Evolutionary conservation across 2,113 vertebrate genomes (phyloP).

Genomic region (Eira barbara): DNA sequence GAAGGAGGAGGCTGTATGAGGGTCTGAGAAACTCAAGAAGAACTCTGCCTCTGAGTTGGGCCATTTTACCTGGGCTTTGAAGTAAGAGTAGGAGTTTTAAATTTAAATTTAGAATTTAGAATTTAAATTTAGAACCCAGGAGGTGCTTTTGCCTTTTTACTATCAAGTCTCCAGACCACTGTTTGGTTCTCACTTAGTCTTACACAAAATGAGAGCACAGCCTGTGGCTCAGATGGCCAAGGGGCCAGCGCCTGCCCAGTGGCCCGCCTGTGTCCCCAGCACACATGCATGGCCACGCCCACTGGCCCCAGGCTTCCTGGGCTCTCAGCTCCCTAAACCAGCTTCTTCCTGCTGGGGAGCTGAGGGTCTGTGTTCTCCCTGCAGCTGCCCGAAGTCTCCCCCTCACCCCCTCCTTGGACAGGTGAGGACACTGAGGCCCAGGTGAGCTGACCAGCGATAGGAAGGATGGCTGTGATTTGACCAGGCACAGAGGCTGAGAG

Average conservation of each 20-base stretch:
- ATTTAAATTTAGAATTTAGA: neutral
- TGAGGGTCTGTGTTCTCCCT: neutral
- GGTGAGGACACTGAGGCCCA: neutral
- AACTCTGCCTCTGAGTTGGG: neutral
- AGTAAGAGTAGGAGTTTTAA: neutral
- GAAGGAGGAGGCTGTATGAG: neutral
- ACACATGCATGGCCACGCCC: too few relatives aligned
- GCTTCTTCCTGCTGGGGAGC: neutral
- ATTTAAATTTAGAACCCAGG: neutral
- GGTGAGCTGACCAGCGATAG: neutral
- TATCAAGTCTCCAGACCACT: neutral
- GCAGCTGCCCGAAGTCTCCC: neutral
- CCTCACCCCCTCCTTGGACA: neutral
- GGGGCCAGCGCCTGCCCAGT: neutral
- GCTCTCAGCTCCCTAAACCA: neutral
- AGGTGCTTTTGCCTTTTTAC: neutral
- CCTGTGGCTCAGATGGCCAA: neutral
- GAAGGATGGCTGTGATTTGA: neutral
- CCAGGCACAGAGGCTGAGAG: too few relatives aligned
- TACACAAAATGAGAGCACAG: neutral
- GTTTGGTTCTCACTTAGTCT: neutral
- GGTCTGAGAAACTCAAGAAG: neutral
- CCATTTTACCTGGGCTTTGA: neutral
- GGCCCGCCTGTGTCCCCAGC: too few relatives aligned
- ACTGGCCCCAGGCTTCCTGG: neutral